phyloP scores from a whole-genome alignment of 2,888 invertebrate genomes.

The Melanophora roralis region DNA sequence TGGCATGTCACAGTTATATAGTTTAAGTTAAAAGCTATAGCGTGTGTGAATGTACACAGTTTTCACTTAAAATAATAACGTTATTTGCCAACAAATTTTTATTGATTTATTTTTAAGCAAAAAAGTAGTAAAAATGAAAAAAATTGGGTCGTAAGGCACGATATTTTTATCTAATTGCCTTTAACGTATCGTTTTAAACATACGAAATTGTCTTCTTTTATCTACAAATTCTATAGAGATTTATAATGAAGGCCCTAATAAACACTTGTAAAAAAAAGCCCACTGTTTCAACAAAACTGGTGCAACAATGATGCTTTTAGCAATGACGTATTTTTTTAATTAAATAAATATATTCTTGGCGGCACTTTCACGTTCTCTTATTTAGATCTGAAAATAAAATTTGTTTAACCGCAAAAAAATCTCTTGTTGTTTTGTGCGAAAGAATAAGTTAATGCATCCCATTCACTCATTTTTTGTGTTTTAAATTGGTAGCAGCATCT shows the following conservation, averaged over 20 bases:
- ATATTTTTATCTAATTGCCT: no score
- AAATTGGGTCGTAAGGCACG: no score
- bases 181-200: not conserved
- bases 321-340: no score
- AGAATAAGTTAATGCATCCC: no score
- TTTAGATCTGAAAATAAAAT: not conserved
- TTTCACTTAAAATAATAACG: not conserved
- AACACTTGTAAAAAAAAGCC: no score
- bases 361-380: no score
- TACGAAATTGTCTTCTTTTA: no score
- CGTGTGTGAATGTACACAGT: not conserved
- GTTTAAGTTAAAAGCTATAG: not conserved
- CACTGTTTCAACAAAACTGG: no score
- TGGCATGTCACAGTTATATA: not conserved
- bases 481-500: conserved; percentile 2
- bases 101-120: not conserved
- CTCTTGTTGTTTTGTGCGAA: conserved; percentile 17
- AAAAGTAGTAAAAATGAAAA: not conserved
- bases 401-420: not conserved
- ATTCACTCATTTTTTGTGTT: not conserved
- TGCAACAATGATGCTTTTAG: no score
- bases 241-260: no score
- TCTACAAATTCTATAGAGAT: no score
- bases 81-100: not conserved
- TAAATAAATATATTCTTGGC: not conserved